Percentiles rank a stretch among this genome's conserved stretches.
Evolutionary conservation across 2,888 invertebrate species (phyloP).

Genomic region (Hanleya hanleyi): DNA sequence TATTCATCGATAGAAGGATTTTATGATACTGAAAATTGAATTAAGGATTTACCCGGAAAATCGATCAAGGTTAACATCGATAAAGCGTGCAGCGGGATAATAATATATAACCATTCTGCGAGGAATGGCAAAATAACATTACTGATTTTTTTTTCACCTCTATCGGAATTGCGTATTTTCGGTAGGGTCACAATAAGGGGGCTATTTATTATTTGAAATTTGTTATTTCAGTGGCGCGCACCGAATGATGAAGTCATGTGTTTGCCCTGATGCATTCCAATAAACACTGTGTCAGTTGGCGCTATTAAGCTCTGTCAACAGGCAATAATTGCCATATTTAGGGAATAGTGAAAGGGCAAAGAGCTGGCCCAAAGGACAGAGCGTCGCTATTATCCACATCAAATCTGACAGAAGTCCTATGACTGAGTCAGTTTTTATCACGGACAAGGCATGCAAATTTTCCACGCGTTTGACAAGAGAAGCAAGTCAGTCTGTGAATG

Average conservation of each 20-base stretch:
- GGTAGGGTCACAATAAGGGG: too few species aligned
- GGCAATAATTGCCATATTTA: background rate
- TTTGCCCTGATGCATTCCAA: background rate
- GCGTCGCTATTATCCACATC: background rate
- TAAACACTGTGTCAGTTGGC: background rate
- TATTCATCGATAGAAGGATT: too few species aligned
- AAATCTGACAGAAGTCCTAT: background rate
- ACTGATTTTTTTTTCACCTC: too few species aligned
- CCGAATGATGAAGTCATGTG: background rate
- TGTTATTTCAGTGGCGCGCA: background rate
- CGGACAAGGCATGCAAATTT: background rate
- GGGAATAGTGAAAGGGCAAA: background rate
- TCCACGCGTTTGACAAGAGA: background rate
- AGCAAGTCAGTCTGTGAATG: background rate
- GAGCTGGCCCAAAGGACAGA: background rate
- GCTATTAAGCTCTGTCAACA: background rate
- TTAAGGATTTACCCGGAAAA: too few species aligned
- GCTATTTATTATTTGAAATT: background rate
- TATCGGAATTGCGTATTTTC: too few species aligned
- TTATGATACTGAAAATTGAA: too few species aligned
- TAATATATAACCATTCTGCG: too few species aligned
- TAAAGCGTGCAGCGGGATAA: too few species aligned
- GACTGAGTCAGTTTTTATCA: background rate
- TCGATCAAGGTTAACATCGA: too few species aligned
- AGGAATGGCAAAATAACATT: too few species aligned